Percentiles rank a stretch among this genome's conserved stretches.
phyloP scores from a whole-genome alignment of 2,888 invertebrate species.

The Melieria crassipennis region DNA sequence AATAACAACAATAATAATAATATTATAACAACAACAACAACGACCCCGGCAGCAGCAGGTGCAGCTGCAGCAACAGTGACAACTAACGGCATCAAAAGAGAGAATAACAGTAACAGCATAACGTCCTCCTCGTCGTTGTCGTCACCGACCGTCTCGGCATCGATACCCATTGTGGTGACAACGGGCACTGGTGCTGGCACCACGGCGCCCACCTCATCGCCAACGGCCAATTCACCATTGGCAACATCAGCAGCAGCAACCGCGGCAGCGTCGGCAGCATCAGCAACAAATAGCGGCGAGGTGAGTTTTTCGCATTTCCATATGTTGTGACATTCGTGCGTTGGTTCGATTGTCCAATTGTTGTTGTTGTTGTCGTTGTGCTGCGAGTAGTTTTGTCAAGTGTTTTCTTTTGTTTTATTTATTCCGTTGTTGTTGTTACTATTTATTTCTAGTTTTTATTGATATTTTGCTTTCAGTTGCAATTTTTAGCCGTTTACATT shows the following conservation, averaged over 20 bases:
- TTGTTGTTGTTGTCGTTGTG: neutral
- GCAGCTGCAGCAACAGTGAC: slow-evolving; percentile 50
- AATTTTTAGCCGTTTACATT: neutral
- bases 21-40: slow-evolving; percentile 45
- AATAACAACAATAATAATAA: slow-evolving; percentile 48
- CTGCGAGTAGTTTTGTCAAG: neutral
- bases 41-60: slow-evolving; percentile 48
- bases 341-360: neutral
- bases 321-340: neutral
- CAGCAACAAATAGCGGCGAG: slow-evolving; percentile 44
- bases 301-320: slow-evolving; percentile 42
- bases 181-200: slow-evolving; percentile 35
- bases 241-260: slow-evolving; percentile 36
- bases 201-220: slow-evolving; percentile 36
- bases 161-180: slow-evolving; percentile 57
- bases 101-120: slow-evolving; percentile 62
- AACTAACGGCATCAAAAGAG: slow-evolving; percentile 62
- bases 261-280: slow-evolving; percentile 37
- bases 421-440: neutral
- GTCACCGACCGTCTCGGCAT: slow-evolving; percentile 46
- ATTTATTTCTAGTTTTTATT: slow-evolving; percentile 1
- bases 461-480: neutral
- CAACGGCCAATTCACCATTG: slow-evolving; percentile 35
- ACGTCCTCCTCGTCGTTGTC: slow-evolving; percentile 31
- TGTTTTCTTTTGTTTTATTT: slow-evolving; percentile 12